Base-by-base conservation (phyloP, 2,797 vertebrate genomes). In the Sebastes cheni region DNA sequence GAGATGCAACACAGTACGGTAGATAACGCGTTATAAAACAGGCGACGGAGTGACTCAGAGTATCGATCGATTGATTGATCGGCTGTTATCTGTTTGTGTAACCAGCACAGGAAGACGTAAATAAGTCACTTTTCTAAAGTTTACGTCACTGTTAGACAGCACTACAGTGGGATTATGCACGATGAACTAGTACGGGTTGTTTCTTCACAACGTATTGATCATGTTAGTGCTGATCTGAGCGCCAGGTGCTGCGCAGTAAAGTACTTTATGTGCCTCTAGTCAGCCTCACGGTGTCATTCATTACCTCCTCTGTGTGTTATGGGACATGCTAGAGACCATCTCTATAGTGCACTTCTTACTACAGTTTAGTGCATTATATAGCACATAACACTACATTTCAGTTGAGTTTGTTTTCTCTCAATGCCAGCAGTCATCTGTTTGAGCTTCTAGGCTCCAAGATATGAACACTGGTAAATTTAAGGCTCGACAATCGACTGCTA, bases 1-100 rank as follows among this genome's bases (percentile, higher is more conserved):
- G 0, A 7, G 0, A 1, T 2, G 8, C 7, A 23, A 1, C 0
- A 8, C n/a, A 64, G 1, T 1, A 4, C 2, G 18, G 46, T 50
- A 1, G 34, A 6, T 55, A 16, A 18, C 1, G 8, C 6, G 18
- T 20, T 25, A 0, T 5, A 2, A 56, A 23, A 16, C 1, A 11
- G 1, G 2, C 18, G 6, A 67, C 14, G 4, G 30, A 54, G 39
- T 6, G 25, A 67, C 27, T 27, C 2, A 14, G 20, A 14, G 20
- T 65, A 52, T 67, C 67, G 56, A 67, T 22, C 55, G 61, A 66
- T 73, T 46, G 39, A 66, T 73, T 46, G 39, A 79, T 77, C 69
- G 81, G 52, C 25, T 32, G 46, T 25, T 71, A 56, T 73, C 77
- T 14, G 25, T 68, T 50, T 14, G 72, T 56, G n/a, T 77, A 2